These are phyloP conservation scores for Petrosia ficiformis DNA, from an alignment of 37 sponge, comb jelly and placozoan species.

Conservation along the genomic window DNA sequence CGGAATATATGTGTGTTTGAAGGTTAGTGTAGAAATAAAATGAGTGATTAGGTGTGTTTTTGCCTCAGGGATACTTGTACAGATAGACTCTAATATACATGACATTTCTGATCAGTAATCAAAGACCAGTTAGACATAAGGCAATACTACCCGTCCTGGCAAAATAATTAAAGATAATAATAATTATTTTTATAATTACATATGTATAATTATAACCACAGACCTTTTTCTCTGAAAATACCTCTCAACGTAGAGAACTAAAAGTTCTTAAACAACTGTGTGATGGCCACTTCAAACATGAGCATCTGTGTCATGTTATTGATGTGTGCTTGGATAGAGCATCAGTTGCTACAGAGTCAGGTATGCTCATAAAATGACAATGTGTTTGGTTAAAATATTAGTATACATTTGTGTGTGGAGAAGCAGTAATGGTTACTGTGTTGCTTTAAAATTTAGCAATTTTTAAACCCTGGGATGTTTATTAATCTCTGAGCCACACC, in stretches of 20 bases:
- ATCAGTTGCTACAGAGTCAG: slow-evolving; percentile 27
- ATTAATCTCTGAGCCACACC: too few species aligned
- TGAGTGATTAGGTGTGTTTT: background rate
- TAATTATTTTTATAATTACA: too few species aligned
- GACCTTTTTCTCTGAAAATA: slow-evolving; percentile 68
- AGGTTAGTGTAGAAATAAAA: slow-evolving; percentile 17
- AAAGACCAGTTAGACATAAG: too few species aligned
- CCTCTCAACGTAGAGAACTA: slow-evolving; percentile 55
- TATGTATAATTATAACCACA: too few species aligned
- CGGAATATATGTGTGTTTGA: slow-evolving; percentile 36
- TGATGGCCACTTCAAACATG: slow-evolving; percentile 61
- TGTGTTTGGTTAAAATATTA: background rate
- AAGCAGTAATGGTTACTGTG: too few species aligned
- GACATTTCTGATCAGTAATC: too few species aligned
- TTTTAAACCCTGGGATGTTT: too few species aligned
- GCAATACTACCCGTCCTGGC: too few species aligned
- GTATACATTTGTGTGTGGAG: background rate
- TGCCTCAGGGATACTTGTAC: too few species aligned
- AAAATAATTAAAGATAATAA: too few species aligned
- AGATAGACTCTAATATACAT: too few species aligned
- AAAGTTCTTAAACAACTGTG: slow-evolving; percentile 54
- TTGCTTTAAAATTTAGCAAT: too few species aligned
- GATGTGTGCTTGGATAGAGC: slow-evolving; percentile 44
- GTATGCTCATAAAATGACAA: slow-evolving; percentile 16
- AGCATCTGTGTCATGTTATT: slow-evolving; percentile 61